Conservation (phyloP, 2,797 vertebrate species). For the Poecilia gillii region DNA sequence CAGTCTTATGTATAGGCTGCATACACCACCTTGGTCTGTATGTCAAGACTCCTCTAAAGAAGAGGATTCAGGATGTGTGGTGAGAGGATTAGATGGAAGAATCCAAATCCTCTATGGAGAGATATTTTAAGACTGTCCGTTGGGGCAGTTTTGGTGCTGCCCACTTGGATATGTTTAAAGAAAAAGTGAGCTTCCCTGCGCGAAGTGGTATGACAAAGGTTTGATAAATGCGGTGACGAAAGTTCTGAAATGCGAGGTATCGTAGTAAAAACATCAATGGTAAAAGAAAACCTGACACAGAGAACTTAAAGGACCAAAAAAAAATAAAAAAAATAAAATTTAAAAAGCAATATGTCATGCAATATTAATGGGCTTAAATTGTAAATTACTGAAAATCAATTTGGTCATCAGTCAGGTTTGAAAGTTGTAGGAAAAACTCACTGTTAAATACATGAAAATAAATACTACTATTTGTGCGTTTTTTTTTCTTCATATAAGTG, state of each 20-base stretch:
- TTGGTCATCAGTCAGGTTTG: not conserved
- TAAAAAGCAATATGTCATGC: not conserved
- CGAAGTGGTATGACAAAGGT: not conserved
- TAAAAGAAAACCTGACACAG: not conserved
- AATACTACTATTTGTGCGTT: not conserved
- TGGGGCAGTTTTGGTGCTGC: constrained; percentile 27
- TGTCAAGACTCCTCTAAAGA: constrained; percentile 51
- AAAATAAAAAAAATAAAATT: not conserved
- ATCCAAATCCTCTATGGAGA: constrained; percentile 3
- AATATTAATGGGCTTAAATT: not conserved
- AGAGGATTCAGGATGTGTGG: constrained; percentile 11
- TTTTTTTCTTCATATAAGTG: too few relatives aligned
- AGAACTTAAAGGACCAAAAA: not conserved
- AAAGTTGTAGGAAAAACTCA: not conserved
- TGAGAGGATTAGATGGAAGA: constrained; percentile 21
- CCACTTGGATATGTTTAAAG: constrained; percentile 22
- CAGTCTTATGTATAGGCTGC: constrained; percentile 53
- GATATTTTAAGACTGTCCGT: constrained; percentile 43
- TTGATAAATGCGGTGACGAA: not conserved
- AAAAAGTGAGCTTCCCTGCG: constrained; percentile 1
- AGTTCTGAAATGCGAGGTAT: not conserved
- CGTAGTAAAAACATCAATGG: not conserved
- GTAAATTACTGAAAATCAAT: not conserved
- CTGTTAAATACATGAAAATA: not conserved
- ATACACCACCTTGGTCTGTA: constrained; percentile 48